phyloP scores from a whole-genome alignment of 2,888 invertebrate species.

The Drosophila silvestris region DNA sequence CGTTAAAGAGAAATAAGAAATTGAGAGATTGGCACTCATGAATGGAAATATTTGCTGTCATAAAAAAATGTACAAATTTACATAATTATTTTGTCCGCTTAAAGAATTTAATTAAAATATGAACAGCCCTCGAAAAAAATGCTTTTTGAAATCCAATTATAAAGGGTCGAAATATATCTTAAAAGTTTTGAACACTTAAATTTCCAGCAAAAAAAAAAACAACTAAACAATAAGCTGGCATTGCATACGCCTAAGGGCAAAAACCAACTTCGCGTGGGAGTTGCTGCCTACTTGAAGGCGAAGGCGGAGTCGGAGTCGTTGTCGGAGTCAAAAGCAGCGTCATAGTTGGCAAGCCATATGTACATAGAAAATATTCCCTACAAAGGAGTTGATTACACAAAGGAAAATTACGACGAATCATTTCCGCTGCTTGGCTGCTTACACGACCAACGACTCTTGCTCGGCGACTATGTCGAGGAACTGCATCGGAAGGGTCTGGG shows the following conservation, averaged over 20 bases:
- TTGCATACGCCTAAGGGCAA: conserved; percentile 49
- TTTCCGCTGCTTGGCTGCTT: conserved; percentile 84
- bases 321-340: conserved; percentile 42
- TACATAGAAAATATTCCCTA: conserved; percentile 80
- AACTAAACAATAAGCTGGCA: conserved; percentile 40
- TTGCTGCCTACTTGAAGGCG: conserved; percentile 13
- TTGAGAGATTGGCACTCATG: conserved; percentile 44
- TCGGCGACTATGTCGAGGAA: conserved; percentile 18
- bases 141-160: conserved; percentile 5
- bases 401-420: conserved; percentile 85
- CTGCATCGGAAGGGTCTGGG: background rate
- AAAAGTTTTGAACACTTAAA: conserved; percentile 43
- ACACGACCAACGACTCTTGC: conserved; percentile 73
- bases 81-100: conserved; percentile 63
- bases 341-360: conserved; percentile 70
- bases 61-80: conserved; percentile 53
- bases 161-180: conserved; percentile 13
- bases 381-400: conserved; percentile 85
- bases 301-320: conserved; percentile 12
- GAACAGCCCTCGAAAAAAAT: conserved; percentile 39
- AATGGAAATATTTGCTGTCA: conserved; percentile 53
- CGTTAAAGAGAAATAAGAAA: conserved; percentile 39
- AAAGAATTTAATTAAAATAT: conserved; percentile 66
- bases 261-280: conserved; percentile 36
- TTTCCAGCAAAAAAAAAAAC: conserved; percentile 1